phyloP scores from a whole-genome alignment of 2,113 vertebrate genomes.

The Emydocephalus ijimae region DNA sequence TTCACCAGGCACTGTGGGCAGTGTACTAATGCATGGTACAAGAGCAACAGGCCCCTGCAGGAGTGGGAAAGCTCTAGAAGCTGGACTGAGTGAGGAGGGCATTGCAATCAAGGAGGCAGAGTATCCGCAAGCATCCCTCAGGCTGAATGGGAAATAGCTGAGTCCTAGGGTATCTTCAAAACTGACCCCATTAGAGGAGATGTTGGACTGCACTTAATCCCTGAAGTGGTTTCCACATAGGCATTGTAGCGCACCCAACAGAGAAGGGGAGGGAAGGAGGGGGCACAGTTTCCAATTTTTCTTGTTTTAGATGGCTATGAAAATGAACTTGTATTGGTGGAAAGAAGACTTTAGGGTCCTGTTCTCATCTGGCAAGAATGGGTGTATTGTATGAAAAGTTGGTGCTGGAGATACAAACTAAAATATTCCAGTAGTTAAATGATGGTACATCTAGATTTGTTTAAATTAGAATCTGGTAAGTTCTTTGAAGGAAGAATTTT shows the following conservation, averaged over 20 bases:
- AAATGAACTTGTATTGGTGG: not conserved
- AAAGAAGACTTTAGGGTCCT: not conserved
- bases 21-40: not conserved
- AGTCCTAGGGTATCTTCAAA: not conserved
- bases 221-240: not conserved
- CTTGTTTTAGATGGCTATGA: not conserved
- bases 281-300: not conserved
- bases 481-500: conserved; percentile 34
- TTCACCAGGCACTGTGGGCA: not conserved
- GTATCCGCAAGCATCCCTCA: not conserved
- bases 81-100: not conserved
- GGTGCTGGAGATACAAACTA: not conserved
- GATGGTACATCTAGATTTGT: not conserved
- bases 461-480: conserved; percentile 25
- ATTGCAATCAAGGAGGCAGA: not conserved
- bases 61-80: not conserved
- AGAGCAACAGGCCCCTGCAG: not conserved
- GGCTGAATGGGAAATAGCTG: not conserved
- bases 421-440: not conserved
- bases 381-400: not conserved
- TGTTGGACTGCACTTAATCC: not conserved
- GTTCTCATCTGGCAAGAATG: not conserved
- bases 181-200: not conserved
- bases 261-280: not conserved
- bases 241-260: not conserved